Evolutionary conservation across 2,797 vertebrate genomes (phyloP).

Genomic region (Euthynnus affinis): DNA sequence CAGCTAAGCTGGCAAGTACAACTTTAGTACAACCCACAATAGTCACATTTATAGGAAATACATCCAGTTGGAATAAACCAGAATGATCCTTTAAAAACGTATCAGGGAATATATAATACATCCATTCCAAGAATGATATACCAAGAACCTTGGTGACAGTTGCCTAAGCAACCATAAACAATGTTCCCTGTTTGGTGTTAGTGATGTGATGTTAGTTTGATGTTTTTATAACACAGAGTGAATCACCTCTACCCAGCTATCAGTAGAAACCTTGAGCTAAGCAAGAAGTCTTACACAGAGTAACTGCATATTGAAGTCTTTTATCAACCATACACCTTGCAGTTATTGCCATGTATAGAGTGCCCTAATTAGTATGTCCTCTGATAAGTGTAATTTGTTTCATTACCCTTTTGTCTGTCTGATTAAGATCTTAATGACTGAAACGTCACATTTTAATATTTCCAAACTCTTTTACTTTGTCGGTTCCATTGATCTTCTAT

Average conservation of each 20-base stretch:
- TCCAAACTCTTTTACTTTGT: slow-evolving; percentile 24
- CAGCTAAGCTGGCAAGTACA: no score
- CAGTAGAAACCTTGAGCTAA: background rate
- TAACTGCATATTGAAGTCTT: background rate
- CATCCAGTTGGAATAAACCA: no score
- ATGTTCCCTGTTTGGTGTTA: background rate
- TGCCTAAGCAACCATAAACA: slow-evolving; percentile 7
- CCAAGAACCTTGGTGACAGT: slow-evolving; percentile 19
- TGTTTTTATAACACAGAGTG: background rate
- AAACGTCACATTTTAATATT: slow-evolving; percentile 30
- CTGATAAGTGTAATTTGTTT: slow-evolving; percentile 39
- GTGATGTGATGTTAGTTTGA: no score
- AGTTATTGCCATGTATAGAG: background rate
- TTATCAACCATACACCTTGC: background rate
- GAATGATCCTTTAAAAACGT: background rate
- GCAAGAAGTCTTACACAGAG: background rate
- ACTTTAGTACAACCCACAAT: no score
- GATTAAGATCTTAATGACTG: slow-evolving; percentile 44
- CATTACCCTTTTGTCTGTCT: slow-evolving; percentile 23
- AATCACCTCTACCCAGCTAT: slow-evolving; percentile 11
- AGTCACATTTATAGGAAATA: no score
- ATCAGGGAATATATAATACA: no score
- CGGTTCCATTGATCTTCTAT: slow-evolving; percentile 17
- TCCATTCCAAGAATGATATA: background rate
- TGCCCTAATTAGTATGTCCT: slow-evolving; percentile 29